Evolutionary conservation across 2,113 vertebrate species (phyloP).

Genomic region (Bothrops jararaca): DNA sequence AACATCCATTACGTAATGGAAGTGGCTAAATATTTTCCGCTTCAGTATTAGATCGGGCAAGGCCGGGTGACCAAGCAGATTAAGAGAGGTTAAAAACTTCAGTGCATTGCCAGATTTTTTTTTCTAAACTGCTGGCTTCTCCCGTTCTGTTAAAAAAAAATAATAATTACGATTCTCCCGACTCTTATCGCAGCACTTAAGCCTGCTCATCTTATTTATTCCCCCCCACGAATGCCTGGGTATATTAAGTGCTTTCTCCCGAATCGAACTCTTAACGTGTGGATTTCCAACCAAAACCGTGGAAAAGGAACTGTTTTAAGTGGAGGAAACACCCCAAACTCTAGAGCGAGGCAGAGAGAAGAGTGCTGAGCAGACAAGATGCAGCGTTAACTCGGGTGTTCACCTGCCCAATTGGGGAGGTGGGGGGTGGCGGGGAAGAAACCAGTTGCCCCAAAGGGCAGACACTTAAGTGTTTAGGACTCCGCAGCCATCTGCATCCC

Average conservation of each 20-base stretch:
- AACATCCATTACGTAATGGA: too few relatives aligned
- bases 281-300: not conserved
- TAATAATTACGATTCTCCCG: not conserved
- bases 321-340: not conserved
- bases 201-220: slow-evolving; percentile 15
- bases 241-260: slow-evolving; percentile 28
- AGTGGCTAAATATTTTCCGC: not conserved
- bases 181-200: slow-evolving; percentile 44
- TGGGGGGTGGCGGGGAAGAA: too few relatives aligned
- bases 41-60: not conserved
- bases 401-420: too few relatives aligned
- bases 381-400: not conserved
- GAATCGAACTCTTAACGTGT: slow-evolving; percentile 15
- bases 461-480: not conserved
- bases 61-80: not conserved
- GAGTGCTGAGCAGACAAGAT: too few relatives aligned
- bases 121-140: not conserved
- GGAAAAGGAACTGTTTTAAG: not conserved
- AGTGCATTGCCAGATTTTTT: not conserved
- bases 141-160: not conserved
- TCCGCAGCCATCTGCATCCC: not conserved
- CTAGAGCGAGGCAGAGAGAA: not conserved
- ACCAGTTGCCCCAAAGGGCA: not conserved
- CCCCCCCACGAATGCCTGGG: not conserved
- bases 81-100: too few relatives aligned